These are phyloP conservation scores for Charadrius vociferus DNA, from an alignment of 2,113 vertebrate species.

Conservation along the genomic window DNA sequence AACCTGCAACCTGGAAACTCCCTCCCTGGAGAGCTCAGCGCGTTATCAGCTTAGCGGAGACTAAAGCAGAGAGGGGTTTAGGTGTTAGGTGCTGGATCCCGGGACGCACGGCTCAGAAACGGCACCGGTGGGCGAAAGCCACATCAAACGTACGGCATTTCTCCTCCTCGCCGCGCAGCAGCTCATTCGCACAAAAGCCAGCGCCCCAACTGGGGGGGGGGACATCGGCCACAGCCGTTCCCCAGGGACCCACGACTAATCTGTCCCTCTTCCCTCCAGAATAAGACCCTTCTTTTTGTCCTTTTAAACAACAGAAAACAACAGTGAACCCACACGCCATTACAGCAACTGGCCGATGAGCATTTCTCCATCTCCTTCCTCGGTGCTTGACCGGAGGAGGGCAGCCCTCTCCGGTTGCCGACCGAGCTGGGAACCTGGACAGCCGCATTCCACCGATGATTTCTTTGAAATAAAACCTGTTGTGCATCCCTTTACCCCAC, in stretches of 20 bases:
- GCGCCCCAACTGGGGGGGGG: background rate
- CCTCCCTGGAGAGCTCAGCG: background rate
- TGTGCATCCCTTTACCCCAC: fast-evolving
- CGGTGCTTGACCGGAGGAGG: fast-evolving
- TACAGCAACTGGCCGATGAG: no score
- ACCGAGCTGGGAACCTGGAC: fast-evolving
- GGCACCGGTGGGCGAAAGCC: fast-evolving
- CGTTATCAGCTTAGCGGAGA: fast-evolving
- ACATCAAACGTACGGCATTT: fast-evolving
- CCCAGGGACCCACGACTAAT: background rate
- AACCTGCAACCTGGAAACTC: background rate
- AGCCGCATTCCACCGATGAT: no score
- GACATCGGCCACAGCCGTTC: fast-evolving
- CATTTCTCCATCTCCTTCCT: background rate
- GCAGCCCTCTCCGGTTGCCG: background rate
- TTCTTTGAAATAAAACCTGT: fast-evolving
- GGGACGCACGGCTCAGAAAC: fast-evolving
- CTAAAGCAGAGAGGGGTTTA: background rate
- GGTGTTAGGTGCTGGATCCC: background rate
- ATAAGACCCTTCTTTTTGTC: fast-evolving
- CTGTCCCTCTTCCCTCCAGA: background rate
- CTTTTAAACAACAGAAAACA: background rate
- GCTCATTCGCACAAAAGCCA: fast-evolving
- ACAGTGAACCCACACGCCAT: fast-evolving
- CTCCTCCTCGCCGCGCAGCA: background rate